These are phyloP conservation scores for Drosophila gaucha DNA, from an alignment of 2,888 invertebrate species.

Conservation along the genomic window DNA sequence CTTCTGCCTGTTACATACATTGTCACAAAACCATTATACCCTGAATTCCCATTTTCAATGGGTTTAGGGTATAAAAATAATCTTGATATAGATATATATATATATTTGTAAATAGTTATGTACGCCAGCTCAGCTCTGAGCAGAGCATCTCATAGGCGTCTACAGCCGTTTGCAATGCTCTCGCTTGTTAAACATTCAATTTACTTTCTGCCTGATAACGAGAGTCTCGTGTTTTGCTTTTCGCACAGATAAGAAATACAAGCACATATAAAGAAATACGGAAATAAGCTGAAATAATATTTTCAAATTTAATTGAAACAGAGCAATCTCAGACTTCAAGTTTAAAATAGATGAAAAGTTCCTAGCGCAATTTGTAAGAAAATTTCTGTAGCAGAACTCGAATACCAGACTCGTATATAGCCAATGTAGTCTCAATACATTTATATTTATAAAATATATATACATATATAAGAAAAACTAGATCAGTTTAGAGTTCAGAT, in stretches of 20 bases:
- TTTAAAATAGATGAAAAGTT: neutral
- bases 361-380: neutral
- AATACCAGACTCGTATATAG: too few relatives aligned
- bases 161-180: neutral
- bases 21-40: too few relatives aligned
- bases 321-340: neutral
- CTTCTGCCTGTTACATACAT: too few relatives aligned
- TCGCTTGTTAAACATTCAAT: neutral
- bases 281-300: neutral
- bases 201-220: conserved; percentile 9
- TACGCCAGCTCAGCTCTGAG: too few relatives aligned
- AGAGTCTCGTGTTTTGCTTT: conserved; percentile 23
- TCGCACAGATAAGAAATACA: conserved; percentile 26
- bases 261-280: neutral
- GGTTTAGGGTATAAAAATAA: too few relatives aligned
- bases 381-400: too few relatives aligned
- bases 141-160: neutral
- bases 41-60: too few relatives aligned
- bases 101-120: too few relatives aligned
- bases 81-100: too few relatives aligned
- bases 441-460: too few relatives aligned
- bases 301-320: neutral
- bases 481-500: neutral
- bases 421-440: too few relatives aligned
- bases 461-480: neutral